These are phyloP conservation scores for Eira barbara DNA, from an alignment of 2,113 vertebrate species.

Conservation along the genomic window DNA sequence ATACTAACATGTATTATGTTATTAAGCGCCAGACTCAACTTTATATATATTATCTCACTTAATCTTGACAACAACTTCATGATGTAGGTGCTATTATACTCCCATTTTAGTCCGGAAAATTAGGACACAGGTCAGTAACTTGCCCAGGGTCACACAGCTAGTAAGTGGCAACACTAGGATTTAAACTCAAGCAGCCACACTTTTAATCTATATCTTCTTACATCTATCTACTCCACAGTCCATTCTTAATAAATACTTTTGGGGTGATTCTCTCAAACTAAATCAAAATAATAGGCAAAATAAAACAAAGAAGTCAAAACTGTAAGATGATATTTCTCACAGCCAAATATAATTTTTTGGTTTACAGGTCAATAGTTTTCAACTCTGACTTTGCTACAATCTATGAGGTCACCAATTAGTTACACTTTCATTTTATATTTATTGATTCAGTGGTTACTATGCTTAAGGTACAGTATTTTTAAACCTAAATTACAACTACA, in stretches of 20 bases:
- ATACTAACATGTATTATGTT: neutral
- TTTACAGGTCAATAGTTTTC: neutral
- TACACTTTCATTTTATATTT: constrained; percentile 21
- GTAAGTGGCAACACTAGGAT: neutral
- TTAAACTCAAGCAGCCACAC: neutral
- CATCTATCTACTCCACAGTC: neutral
- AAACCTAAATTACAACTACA: constrained; percentile 15
- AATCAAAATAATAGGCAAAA: neutral
- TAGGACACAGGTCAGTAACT: neutral
- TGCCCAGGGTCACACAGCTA: neutral
- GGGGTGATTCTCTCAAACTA: neutral
- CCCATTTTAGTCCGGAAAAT: constrained; percentile 6
- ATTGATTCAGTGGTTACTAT: neutral
- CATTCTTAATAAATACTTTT: neutral
- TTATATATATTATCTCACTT: neutral
- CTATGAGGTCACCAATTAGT: neutral
- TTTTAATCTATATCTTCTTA: neutral
- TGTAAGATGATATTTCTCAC: constrained; percentile 18
- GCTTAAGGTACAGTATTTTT: neutral
- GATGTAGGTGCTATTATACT: neutral
- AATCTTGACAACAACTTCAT: neutral
- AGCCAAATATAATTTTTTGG: neutral
- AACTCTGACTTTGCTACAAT: neutral
- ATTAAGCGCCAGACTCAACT: neutral
- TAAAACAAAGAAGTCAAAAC: neutral